A percentile compares a stretch with the other conserved stretches of the same genome.
Evolutionary conservation across 1,140 invertebrate genomes (phyloP).

Genomic region (Mylabris phalerata): DNA sequence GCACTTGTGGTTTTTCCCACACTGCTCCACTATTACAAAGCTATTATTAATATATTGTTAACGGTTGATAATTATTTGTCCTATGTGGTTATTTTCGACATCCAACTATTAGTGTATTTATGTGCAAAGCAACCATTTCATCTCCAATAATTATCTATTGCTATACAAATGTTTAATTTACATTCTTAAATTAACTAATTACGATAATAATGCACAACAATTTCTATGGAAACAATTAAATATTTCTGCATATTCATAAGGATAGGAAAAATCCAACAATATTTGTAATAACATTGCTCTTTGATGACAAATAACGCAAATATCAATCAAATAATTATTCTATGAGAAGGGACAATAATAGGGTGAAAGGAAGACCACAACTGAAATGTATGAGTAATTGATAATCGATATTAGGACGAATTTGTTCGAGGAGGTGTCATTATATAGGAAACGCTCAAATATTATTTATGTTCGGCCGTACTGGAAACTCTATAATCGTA

Average conservation of each 20-base stretch:
- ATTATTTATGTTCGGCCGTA: conserved; percentile 11
- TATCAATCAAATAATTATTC: conserved; percentile 24
- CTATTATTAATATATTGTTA: conserved; percentile 42
- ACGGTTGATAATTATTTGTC: conserved; percentile 36
- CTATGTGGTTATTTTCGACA: conserved; percentile 13
- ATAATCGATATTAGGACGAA: conserved; percentile 28
- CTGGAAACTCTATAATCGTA: too few relatives aligned
- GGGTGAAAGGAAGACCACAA: conserved; percentile 17
- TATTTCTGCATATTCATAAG: not conserved
- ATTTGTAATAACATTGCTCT: conserved; percentile 8
- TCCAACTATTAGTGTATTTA: conserved; percentile 10
- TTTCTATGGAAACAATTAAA: not conserved
- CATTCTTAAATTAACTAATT: not conserved
- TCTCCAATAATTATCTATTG: not conserved
- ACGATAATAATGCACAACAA: not conserved
- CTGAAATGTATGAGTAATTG: conserved; percentile 29
- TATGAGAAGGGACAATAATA: conserved; percentile 15
- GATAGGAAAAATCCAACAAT: not conserved
- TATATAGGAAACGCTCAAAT: conserved; percentile 19
- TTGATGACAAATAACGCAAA: conserved; percentile 25
- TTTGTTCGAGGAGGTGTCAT: conserved; percentile 23
- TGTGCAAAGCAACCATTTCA: conserved; percentile 5
- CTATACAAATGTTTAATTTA: not conserved
- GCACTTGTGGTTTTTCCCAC: conserved; percentile 40
- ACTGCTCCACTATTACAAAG: conserved; percentile 34